Conservation (phyloP, 2,113 vertebrate genomes). For the Vimba vimba region DNA sequence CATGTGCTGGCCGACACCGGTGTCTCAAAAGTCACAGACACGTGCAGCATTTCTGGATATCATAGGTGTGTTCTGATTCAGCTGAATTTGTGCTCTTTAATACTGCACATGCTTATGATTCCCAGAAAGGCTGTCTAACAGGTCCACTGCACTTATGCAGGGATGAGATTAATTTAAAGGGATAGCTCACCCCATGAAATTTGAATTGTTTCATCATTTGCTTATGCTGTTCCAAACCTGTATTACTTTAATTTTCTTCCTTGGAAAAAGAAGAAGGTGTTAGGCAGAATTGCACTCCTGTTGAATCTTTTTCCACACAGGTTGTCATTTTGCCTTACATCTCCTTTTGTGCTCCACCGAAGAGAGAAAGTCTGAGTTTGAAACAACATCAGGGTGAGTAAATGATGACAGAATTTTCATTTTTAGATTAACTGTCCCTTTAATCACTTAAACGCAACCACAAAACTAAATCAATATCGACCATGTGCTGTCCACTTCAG, state of each 20-base stretch:
- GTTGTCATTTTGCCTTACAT: not conserved
- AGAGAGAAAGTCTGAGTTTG: not conserved
- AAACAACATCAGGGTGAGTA: not conserved
- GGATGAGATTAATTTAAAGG: not conserved
- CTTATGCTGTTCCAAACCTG: not conserved
- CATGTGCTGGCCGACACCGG: not conserved
- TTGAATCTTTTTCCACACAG: not conserved
- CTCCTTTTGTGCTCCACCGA: not conserved
- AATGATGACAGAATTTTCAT: not conserved
- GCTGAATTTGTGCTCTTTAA: not conserved
- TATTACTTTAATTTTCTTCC: not conserved
- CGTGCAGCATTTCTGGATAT: not conserved
- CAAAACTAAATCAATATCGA: conserved; percentile 31
- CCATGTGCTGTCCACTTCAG: conserved; percentile 16
- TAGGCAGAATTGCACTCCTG: not conserved
- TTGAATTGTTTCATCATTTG: not conserved
- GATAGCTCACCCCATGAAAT: not conserved
- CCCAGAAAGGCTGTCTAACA: conserved; percentile 10
- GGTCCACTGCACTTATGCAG: not conserved
- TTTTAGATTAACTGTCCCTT: not conserved
- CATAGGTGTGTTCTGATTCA: not conserved
- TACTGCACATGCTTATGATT: conserved; percentile 17
- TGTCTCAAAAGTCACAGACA: not conserved
- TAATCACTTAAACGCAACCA: conserved; percentile 35
- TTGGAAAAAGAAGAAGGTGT: not conserved